phyloP scores from a whole-genome alignment of 2,113 vertebrate species.

The Dipodomys merriami region DNA sequence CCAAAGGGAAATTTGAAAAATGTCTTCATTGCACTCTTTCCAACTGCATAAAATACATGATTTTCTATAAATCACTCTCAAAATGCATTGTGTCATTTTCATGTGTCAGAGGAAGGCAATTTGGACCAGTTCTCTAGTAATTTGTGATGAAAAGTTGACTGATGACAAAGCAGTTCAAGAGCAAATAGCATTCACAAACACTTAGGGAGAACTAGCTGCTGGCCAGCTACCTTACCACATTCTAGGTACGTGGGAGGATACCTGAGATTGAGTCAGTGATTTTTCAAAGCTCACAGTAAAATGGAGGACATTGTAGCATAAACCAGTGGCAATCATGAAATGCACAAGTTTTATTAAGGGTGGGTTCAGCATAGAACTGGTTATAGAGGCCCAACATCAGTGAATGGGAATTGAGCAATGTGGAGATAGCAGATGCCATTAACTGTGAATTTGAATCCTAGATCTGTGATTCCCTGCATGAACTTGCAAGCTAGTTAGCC shows the following conservation, averaged over 20 bases:
- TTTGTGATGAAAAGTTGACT: conserved; percentile 69
- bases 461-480: conserved; percentile 24
- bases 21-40: conserved; percentile 60
- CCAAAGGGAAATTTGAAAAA: conserved; percentile 60
- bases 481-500: background rate
- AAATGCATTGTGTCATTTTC: conserved; percentile 70
- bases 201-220: conserved; percentile 33
- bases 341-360: conserved; percentile 15
- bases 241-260: background rate
- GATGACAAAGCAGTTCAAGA: conserved; percentile 60
- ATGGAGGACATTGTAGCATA: background rate
- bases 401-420: background rate
- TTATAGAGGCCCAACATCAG: background rate
- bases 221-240: conserved; percentile 9
- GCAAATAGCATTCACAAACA: conserved; percentile 58
- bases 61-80: conserved; percentile 77
- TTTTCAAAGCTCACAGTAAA: conserved; percentile 33
- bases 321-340: background rate
- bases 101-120: conserved; percentile 72
- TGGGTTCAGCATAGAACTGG: background rate
- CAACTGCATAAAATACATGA: conserved; percentile 63
- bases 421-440: background rate
- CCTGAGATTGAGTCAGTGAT: conserved; percentile 49
- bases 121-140: conserved; percentile 67
- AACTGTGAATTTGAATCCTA: conserved; percentile 27